Conservation (phyloP, 35 echinoderm and acorn worm species). For the Apostichopus californicus region DNA sequence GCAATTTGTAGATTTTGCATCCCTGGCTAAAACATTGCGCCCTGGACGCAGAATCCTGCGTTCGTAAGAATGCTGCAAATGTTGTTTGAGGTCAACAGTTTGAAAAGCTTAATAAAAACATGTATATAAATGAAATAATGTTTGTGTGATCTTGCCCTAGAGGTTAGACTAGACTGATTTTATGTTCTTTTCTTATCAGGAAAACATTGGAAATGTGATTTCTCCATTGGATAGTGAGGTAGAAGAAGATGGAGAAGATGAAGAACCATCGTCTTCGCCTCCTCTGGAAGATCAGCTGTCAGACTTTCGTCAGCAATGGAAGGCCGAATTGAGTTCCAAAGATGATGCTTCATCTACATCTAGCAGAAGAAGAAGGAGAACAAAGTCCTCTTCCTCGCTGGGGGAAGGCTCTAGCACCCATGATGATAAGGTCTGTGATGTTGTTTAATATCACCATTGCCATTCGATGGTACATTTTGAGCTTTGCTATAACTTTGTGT, state of each 20-base stretch:
- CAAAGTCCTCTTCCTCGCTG: constrained; percentile 15
- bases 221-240: constrained; percentile 46
- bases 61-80: no score
- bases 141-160: no score
- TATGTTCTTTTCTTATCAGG: constrained; percentile 1
- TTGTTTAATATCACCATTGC: background rate
- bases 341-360: background rate
- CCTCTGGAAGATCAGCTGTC: constrained; percentile 71
- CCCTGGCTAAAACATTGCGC: no score
- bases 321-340: constrained; percentile 63
- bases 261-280: constrained; percentile 27
- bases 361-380: constrained; percentile 34
- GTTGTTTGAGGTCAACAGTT: no score
- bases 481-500: no score
- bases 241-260: constrained; percentile 62
- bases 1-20: no score
- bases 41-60: no score
- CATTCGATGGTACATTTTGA: no score
- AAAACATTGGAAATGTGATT: constrained; percentile 49
- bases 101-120: no score
- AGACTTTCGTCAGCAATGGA: constrained; percentile 84
- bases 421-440: constrained; percentile 53
- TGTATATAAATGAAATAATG: no score
- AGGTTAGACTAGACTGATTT: no score
- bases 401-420: constrained; percentile 23